These are phyloP conservation scores for Oryzias javanicus DNA, from an alignment of 2,113 vertebrate genomes.

Conservation along the genomic window DNA sequence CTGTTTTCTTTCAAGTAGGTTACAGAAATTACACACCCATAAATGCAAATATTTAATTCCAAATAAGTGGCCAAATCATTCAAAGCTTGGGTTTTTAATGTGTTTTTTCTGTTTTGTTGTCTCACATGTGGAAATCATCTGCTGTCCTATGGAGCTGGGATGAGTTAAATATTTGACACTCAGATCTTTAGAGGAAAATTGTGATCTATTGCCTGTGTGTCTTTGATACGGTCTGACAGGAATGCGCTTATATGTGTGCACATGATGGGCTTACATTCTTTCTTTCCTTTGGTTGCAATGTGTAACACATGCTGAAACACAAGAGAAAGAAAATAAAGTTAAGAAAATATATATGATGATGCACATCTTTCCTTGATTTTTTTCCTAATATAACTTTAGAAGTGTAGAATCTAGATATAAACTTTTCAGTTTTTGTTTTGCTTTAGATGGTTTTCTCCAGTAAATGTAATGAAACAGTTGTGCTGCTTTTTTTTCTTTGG, in stretches of 20 bases:
- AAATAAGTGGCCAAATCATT: background rate
- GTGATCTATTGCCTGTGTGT: conserved; percentile 34
- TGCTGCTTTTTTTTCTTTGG: too few relatives aligned
- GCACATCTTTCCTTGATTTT: too few relatives aligned
- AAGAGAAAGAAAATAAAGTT: background rate
- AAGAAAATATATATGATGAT: too few relatives aligned
- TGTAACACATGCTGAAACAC: background rate
- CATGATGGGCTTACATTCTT: background rate
- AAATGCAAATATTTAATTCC: background rate
- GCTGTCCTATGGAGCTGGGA: conserved; percentile 42
- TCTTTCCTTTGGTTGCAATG: background rate
- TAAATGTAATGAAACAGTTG: too few relatives aligned
- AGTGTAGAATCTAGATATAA: too few relatives aligned
- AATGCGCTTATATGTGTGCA: conserved; percentile 1
- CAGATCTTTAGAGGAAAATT: conserved; percentile 24
- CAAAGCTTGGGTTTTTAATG: too few relatives aligned
- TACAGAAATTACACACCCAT: background rate
- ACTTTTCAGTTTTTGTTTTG: too few relatives aligned
- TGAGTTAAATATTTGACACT: conserved; percentile 50
- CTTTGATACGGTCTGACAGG: conserved; percentile 47
- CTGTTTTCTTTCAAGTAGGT: background rate
- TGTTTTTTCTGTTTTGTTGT: background rate
- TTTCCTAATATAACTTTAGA: too few relatives aligned
- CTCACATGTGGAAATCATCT: conserved; percentile 63
- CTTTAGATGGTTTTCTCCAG: too few relatives aligned